phyloP scores from a whole-genome alignment of 2,888 invertebrate species.

The Drosophila paucipuncta region DNA sequence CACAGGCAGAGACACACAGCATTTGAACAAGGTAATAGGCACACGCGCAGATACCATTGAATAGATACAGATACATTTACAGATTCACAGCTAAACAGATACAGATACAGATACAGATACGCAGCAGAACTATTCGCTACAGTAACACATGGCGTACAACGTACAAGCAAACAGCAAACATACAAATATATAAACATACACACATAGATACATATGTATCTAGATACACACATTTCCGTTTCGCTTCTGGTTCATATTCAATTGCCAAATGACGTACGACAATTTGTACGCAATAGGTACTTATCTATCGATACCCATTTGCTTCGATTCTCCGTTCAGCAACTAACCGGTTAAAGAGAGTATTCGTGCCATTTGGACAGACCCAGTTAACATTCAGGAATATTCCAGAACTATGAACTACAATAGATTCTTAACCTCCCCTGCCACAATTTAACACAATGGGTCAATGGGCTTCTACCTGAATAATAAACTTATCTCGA shows the following conservation, averaged over 20 bases:
- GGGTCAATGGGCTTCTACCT: background rate
- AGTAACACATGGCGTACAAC: conserved; percentile 28
- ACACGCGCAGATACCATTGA: conserved; percentile 9
- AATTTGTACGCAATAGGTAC: background rate
- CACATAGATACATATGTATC: conserved; percentile 10
- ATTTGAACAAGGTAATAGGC: conserved; percentile 24
- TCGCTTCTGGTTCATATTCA: conserved; percentile 23
- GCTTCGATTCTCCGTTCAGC: background rate
- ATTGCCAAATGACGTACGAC: conserved; percentile 42
- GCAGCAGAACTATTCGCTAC: conserved; percentile 11
- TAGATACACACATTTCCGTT: conserved; percentile 36
- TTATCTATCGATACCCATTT: conserved; percentile 14
- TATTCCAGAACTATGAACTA: conserved; percentile 2
- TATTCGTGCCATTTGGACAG: background rate
- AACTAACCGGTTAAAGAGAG: background rate
- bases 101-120: conserved; percentile 2
- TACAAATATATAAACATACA: conserved; percentile 7
- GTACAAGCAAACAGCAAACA: conserved; percentile 9
- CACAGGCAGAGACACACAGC: background rate
- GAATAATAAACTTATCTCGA: background rate
- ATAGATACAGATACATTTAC: conserved; percentile 21
- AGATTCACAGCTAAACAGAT: conserved; percentile 1
- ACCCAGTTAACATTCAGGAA: background rate
- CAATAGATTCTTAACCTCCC: background rate
- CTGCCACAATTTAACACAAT: background rate